A percentile compares a stretch with the other conserved stretches of the same genome.
Conservation (phyloP, 2,113 vertebrate genomes). For the Myrmecophaga tridactyla region DNA sequence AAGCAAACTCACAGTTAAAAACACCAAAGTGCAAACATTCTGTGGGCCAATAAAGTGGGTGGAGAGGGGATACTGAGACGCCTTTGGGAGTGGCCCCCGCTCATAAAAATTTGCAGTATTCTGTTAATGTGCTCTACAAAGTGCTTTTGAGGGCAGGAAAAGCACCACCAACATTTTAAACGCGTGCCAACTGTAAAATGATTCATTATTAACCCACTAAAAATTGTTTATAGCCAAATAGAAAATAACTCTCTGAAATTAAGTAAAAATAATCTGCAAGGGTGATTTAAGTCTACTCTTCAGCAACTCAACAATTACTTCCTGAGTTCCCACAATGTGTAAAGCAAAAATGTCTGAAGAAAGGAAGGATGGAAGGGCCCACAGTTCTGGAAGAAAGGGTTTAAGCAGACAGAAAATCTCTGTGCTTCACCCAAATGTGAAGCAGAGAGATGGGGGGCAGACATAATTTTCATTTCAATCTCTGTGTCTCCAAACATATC, state of each 20-base stretch:
- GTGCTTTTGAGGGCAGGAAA: background rate
- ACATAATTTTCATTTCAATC: background rate
- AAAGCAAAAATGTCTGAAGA: background rate
- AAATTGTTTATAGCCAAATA: background rate
- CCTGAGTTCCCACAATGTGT: background rate
- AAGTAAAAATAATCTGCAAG: background rate
- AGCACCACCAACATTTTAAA: background rate
- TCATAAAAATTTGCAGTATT: background rate
- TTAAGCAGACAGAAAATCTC: background rate
- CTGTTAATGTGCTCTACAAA: background rate
- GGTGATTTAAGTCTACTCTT: background rate
- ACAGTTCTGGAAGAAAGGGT: background rate
- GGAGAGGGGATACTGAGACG: background rate
- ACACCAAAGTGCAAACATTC: background rate
- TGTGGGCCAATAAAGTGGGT: background rate
- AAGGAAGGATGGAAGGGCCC: background rate
- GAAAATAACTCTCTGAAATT: slow-evolving; percentile 20
- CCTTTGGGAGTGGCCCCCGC: background rate
- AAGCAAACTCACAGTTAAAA: slow-evolving; percentile 1
- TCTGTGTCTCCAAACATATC: background rate
- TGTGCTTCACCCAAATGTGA: background rate
- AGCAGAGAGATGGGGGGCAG: background rate
- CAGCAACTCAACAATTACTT: background rate
- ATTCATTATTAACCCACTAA: background rate
- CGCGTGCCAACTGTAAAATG: background rate